Evolutionary conservation across 2,888 invertebrate genomes (phyloP).

Genomic region (Lamellibrachia columna): DNA sequence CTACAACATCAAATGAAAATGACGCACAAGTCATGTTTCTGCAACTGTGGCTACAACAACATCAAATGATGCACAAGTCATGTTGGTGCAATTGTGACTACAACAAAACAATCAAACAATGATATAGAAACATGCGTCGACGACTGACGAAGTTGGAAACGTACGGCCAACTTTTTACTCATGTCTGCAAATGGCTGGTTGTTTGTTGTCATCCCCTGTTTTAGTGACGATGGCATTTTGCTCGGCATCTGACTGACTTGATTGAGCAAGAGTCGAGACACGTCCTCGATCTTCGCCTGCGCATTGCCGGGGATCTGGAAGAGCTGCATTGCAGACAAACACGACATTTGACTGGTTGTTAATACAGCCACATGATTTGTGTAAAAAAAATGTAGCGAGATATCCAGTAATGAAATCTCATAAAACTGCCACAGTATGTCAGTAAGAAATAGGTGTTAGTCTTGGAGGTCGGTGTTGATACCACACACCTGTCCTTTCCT

Average conservation of each 20-base stretch:
- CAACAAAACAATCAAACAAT: background rate
- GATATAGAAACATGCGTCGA: background rate
- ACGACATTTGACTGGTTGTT: background rate
- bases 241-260: constrained; percentile 60
- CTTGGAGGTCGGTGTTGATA: background rate
- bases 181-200: constrained; percentile 42
- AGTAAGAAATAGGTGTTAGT: background rate
- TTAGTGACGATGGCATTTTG: constrained; percentile 43
- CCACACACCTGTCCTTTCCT: background rate
- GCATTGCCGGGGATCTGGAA: constrained; percentile 63
- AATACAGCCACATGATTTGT: background rate
- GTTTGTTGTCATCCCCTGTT: constrained; percentile 39
- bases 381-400: background rate
- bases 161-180: constrained; percentile 44
- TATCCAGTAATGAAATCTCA: background rate
- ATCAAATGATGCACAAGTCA: background rate
- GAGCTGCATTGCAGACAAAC: constrained; percentile 49
- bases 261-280: constrained; percentile 90
- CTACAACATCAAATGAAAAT: too few relatives aligned
- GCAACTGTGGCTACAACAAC: background rate
- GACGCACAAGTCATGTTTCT: too few relatives aligned
- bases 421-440: background rate
- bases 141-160: constrained; percentile 23
- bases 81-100: background rate
- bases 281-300: constrained; percentile 96